Evolutionary conservation across 2,797 vertebrate genomes (phyloP).

Genomic region (Gymnodraco acuticeps): DNA sequence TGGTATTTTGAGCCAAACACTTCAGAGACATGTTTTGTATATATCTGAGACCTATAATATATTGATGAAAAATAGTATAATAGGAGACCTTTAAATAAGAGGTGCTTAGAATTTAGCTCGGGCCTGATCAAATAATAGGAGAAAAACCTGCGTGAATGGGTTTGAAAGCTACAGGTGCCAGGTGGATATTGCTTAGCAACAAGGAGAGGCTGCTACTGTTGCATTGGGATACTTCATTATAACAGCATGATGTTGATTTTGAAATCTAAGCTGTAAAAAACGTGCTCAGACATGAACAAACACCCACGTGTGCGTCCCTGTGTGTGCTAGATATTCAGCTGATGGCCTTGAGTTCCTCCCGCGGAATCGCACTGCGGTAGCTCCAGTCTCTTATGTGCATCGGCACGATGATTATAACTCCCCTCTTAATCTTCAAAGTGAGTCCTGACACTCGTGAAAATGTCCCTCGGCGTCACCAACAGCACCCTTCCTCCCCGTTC

Average conservation of each 20-base stretch:
- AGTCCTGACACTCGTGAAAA: constrained; percentile 67
- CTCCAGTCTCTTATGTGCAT: constrained; percentile 41
- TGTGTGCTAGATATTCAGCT: constrained; percentile 28
- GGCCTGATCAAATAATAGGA: constrained; percentile 15
- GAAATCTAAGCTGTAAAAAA: constrained; percentile 18
- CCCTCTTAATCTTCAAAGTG: constrained; percentile 79
- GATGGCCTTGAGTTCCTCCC: constrained; percentile 39
- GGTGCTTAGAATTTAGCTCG: neutral
- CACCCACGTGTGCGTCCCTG: constrained; percentile 1
- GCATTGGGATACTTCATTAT: neutral
- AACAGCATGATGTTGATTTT: constrained; percentile 6
- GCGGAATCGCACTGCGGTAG: constrained; percentile 41
- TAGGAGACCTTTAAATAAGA: neutral
- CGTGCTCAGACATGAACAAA: constrained; percentile 24
- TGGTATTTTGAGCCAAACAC: too few species aligned
- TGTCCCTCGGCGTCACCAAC: constrained; percentile 41
- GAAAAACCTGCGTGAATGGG: neutral
- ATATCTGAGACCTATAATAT: too few species aligned
- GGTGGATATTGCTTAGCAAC: constrained; percentile 74
- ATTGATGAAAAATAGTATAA: too few species aligned
- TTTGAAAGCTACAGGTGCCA: constrained; percentile 37
- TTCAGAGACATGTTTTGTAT: too few species aligned
- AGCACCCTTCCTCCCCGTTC: constrained; percentile 20
- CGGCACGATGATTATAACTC: constrained; percentile 44
- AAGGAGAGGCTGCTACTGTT: constrained; percentile 48